These are phyloP conservation scores for Speoplatyrhinus poulsoni DNA, from an alignment of 2,113 vertebrate species.

Conservation along the genomic window DNA sequence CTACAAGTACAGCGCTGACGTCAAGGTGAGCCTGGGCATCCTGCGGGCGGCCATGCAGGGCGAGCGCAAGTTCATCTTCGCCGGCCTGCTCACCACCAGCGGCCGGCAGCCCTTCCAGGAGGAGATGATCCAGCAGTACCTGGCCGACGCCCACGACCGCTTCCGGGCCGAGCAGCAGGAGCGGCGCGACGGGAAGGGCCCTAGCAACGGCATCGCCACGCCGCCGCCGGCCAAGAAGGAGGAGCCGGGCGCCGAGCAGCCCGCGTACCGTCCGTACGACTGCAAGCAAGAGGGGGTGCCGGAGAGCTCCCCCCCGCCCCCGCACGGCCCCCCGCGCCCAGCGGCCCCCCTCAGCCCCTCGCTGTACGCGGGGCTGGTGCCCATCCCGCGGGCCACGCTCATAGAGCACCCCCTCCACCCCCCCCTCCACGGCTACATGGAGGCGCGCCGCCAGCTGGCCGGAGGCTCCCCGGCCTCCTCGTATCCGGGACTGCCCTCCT, in stretches of 20 bases:
- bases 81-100: conserved; percentile 88
- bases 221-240: conserved; percentile 63
- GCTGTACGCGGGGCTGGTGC: conserved; percentile 81
- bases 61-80: conserved; percentile 88
- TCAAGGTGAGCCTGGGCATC: conserved; percentile 88
- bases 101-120: conserved; percentile 93
- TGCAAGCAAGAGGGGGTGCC: conserved; percentile 59
- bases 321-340: conserved; percentile 59
- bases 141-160: conserved; percentile 87
- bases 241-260: conserved; percentile 7
- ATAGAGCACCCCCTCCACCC: conserved; percentile 49
- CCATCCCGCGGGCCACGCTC: conserved; percentile 83
- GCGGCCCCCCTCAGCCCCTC: conserved; percentile 66
- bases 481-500: conserved; percentile 79
- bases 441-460: conserved; percentile 84
- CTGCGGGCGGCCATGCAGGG: conserved; percentile 91
- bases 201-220: conserved; percentile 30
- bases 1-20: conserved; percentile 87
- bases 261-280: conserved; percentile 54
- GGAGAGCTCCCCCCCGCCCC: conserved; percentile 31
- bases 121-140: conserved; percentile 96
- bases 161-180: conserved; percentile 86
- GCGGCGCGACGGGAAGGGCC: conserved; percentile 81
- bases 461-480: conserved; percentile 77
- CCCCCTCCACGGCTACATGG: conserved; percentile 75